These are phyloP conservation scores for Lochmaea capreae DNA, from an alignment of 2,888 invertebrate genomes.

Conservation along the genomic window DNA sequence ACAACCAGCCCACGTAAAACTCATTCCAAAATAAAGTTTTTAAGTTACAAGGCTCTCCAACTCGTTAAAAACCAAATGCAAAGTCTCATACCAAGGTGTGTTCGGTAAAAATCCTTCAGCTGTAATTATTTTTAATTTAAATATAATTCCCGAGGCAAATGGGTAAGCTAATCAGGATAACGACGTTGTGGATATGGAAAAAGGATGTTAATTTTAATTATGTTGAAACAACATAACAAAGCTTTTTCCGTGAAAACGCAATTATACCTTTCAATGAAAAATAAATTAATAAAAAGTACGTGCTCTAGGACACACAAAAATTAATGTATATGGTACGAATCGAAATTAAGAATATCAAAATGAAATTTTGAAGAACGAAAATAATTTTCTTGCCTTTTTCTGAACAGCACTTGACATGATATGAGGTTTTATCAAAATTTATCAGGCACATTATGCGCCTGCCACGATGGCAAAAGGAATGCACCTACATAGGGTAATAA, in stretches of 20 bases:
- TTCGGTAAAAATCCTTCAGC: neutral
- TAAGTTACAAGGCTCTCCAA: no score
- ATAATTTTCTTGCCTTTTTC: no score
- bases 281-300: conserved; percentile 6
- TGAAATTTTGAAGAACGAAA: neutral
- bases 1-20: no score
- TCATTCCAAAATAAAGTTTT: no score
- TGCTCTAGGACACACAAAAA: neutral
- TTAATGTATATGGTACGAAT: no score
- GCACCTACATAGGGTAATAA: conserved; percentile 27
- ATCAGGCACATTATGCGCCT: conserved; percentile 12
- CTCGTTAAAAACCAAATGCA: no score
- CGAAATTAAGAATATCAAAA: no score
- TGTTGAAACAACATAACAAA: conserved; percentile 27
- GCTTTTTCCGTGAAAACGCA: conserved; percentile 8
- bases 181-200: conserved; percentile 20
- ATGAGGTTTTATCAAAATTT: conserved; percentile 24
- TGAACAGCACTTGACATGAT: neutral
- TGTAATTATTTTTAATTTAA: conserved; percentile 21
- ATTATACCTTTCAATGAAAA: conserved; percentile 10
- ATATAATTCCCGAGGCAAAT: neutral
- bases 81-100: neutral
- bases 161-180: conserved; percentile 25
- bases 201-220: conserved; percentile 25
- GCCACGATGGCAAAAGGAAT: conserved; percentile 16